Conservation (phyloP, 2,888 invertebrate genomes). For the Troides helena region DNA sequence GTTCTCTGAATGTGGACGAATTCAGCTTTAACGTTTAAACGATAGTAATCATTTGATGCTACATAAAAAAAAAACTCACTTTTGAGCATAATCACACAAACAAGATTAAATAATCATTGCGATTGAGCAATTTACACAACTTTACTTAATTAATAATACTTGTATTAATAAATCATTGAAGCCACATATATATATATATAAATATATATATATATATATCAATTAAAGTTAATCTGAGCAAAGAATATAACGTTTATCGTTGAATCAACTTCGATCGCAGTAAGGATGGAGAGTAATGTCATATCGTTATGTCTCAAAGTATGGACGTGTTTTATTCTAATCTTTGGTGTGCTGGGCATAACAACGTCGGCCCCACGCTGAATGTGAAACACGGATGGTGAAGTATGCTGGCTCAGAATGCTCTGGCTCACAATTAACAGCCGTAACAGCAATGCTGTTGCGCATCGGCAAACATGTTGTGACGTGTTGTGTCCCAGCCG, state of each 20-base stretch:
- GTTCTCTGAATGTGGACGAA: constrained; percentile 52
- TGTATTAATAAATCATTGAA: constrained; percentile 53
- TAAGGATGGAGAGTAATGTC: constrained; percentile 46
- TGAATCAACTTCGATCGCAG: constrained; percentile 42
- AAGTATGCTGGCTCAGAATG: constrained; percentile 17
- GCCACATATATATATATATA: constrained; percentile 39
- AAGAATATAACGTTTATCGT: constrained; percentile 41
- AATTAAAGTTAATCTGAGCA: constrained; percentile 60
- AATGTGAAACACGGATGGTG: constrained; percentile 34
- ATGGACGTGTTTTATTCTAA: constrained; percentile 67
- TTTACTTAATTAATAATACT: constrained; percentile 50
- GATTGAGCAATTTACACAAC: constrained; percentile 67
- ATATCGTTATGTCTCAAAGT: constrained; percentile 50
- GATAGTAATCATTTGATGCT: constrained; percentile 59
- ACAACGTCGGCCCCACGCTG: constrained; percentile 55
- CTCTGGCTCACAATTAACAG: constrained; percentile 32
- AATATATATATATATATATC: constrained; percentile 33
- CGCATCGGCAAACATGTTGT: constrained; percentile 20
- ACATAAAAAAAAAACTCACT: constrained; percentile 63
- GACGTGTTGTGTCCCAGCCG: constrained; percentile 8
- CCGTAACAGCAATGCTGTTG: constrained; percentile 34
- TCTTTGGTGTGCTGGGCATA: constrained; percentile 77
- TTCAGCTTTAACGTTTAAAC: constrained; percentile 56
- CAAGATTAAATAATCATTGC: constrained; percentile 60
- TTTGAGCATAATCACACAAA: constrained; percentile 70